Evolutionary conservation across 92 coral and sea anemone genomes (phyloP).

Genomic region (Heteractis magnifica): DNA sequence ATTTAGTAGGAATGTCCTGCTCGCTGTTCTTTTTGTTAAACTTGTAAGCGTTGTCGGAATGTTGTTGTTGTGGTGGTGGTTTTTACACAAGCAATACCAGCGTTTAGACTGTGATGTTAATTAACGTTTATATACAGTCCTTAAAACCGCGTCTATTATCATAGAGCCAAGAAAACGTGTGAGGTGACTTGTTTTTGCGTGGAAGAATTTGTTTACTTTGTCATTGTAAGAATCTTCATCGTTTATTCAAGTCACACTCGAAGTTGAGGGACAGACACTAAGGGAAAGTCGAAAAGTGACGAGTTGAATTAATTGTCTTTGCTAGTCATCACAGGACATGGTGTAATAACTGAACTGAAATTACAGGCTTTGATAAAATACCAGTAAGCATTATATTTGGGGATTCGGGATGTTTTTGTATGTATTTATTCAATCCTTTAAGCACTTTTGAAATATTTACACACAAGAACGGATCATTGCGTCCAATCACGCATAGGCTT

Average conservation of each 20-base stretch:
- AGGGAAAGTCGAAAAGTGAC: not conserved
- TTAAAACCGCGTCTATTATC: not conserved
- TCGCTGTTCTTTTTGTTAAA: not conserved
- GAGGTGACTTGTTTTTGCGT: not conserved
- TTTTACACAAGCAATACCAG: too few species aligned
- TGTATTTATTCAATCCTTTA: slow-evolving; percentile 15
- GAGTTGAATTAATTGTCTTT: not conserved
- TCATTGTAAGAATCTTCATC: not conserved
- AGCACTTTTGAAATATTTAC: slow-evolving; percentile 1
- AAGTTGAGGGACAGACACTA: not conserved
- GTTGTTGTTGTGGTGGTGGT: too few species aligned
- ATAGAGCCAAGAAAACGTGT: not conserved
- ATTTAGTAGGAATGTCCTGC: not conserved
- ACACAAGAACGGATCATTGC: slow-evolving; percentile 12
- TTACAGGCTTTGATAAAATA: not conserved
- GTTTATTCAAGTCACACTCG: not conserved
- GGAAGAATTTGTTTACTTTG: not conserved
- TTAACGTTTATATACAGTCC: too few species aligned
- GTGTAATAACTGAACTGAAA: not conserved
- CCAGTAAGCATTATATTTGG: not conserved
- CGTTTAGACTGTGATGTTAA: too few species aligned
- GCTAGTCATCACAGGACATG: not conserved
- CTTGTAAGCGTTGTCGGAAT: too few species aligned
- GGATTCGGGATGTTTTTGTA: slow-evolving; percentile 1
- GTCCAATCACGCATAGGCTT: slow-evolving; percentile 20